These are phyloP conservation scores for Bibio marci DNA, from an alignment of 2,888 invertebrate genomes.

Conservation along the genomic window DNA sequence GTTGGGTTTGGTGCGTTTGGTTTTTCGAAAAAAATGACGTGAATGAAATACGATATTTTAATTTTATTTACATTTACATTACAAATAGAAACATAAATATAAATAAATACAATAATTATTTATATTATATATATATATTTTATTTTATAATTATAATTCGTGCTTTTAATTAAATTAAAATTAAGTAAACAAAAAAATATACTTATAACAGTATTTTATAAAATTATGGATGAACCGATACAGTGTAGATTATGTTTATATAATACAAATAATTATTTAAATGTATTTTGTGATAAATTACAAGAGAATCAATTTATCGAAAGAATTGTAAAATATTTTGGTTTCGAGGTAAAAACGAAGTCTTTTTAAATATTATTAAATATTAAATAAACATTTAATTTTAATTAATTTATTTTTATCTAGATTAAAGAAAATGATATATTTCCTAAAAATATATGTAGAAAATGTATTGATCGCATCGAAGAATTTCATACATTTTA, in stretches of 20 bases:
- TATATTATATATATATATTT: too few relatives aligned
- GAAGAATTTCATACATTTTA: slow-evolving; percentile 9
- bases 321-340: slow-evolving; percentile 10
- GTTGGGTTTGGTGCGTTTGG: too few relatives aligned
- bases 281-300: slow-evolving; percentile 7
- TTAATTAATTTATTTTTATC: slow-evolving; percentile 1
- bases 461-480: slow-evolving; percentile 8
- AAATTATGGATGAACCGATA: too few relatives aligned
- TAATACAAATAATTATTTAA: slow-evolving; percentile 4
- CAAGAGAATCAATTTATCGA: slow-evolving; percentile 4
- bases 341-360: slow-evolving; percentile 7
- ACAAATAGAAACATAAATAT: too few relatives aligned
- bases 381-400: background rate
- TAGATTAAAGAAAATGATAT: slow-evolving; percentile 10
- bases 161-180: too few relatives aligned
- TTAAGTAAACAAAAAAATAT: too few relatives aligned
- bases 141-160: too few relatives aligned
- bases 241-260: slow-evolving; percentile 9
- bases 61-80: too few relatives aligned
- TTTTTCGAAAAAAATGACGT: too few relatives aligned
- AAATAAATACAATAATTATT: too few relatives aligned
- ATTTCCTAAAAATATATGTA: slow-evolving; percentile 8
- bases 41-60: too few relatives aligned
- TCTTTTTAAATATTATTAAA: background rate
- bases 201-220: too few relatives aligned